Evolutionary conservation across 2,797 vertebrate species (phyloP), one percentile per base, ranked within the genome.

Genomic region (Dipus sagitta): DNA sequence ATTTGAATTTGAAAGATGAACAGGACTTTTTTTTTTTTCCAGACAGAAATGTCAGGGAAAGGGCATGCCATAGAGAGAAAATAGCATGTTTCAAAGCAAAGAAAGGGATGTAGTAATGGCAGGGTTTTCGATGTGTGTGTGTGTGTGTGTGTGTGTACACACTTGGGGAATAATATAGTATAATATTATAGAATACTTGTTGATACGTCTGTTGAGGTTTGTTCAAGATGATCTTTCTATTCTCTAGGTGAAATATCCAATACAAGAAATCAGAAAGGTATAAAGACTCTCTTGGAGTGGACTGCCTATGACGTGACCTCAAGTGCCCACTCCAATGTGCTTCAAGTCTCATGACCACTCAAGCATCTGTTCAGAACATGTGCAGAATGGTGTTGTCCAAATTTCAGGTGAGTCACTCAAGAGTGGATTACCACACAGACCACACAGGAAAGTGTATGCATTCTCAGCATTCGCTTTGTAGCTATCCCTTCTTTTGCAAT

Each of bases 21-120:
- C 21, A 38, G n/a, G 62, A 88, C 52, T 54, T 79, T 76, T 79
- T 42, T 68, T 42, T 58, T 77, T 58, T 92, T 70, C 94, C 88
- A 91, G 32, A 42, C 21, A 87, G 34, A 96, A 97, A 82, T 87
- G 84, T 85, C 52, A 89, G 12, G 12, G 64, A 88, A 95, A 94
- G 52, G 74, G 6, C 65, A 84, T n/a, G 9, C 62, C 38, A 15
- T 32, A 70, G 7, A 38, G 21, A 89, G 20, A 68, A 13, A 52
- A 30, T 26, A 78, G 5, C 15, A 65, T 68, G 70, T 52, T 81
- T 42, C 26, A 71, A 95, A 92, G 38, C n/a, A 91, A 58, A 30
- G 60, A 70, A 78, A 89, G 21, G 65, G 30, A 68, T 92, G 83
- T 18, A 32, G 60, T 38, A 92, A 77, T 18, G 34, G 60, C 38